phyloP scores from a whole-genome alignment of 2,797 vertebrate genomes.

The Mastacembelus armatus region DNA sequence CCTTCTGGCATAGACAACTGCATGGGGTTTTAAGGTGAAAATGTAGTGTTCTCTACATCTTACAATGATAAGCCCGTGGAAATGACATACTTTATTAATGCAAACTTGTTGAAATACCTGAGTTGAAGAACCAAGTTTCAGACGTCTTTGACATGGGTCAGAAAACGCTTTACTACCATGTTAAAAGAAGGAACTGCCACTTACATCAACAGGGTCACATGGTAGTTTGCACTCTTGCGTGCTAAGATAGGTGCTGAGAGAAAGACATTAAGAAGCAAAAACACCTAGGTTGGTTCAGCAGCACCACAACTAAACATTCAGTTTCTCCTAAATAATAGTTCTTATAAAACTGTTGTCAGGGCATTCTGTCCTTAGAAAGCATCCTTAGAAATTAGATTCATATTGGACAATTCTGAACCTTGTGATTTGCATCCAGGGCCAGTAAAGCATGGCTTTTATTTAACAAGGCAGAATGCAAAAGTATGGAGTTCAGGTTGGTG shows the following conservation, averaged over 20 bases:
- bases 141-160: neutral
- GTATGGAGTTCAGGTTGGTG: neutral
- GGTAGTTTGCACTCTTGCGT: constrained; percentile 22
- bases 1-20: neutral
- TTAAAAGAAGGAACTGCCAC: constrained; percentile 5
- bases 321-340: neutral
- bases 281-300: neutral
- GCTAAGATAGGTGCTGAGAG: constrained; percentile 29
- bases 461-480: neutral
- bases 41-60: too few species aligned
- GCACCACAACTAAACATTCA: neutral
- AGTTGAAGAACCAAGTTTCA: neutral
- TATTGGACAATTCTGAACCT: neutral
- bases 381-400: neutral
- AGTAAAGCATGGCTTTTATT: neutral
- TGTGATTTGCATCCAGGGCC: neutral
- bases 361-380: constrained; percentile 4
- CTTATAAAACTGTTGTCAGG: neutral
- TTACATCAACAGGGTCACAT: constrained; percentile 24
- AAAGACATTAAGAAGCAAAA: constrained; percentile 6
- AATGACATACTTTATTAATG: neutral
- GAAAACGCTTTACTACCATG: neutral
- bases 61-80: neutral
- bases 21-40: too few species aligned
- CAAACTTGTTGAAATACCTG: neutral